Conservation (phyloP, 2,888 invertebrate species). For the Stenoptilia bipunctidactyla region DNA sequence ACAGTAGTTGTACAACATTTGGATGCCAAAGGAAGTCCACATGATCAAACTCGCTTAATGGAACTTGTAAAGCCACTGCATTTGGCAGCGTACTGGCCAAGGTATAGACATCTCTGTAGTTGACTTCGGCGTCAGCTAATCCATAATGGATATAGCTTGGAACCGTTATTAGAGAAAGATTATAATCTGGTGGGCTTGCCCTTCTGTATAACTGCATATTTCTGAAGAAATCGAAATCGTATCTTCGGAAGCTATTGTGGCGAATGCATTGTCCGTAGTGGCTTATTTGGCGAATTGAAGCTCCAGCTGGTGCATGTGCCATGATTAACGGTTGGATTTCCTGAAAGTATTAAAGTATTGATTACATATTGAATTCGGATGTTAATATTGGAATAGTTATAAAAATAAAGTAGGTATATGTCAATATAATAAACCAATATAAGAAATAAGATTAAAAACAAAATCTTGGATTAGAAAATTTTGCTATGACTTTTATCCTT, state of each 20-base stretch:
- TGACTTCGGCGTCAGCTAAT: conserved; percentile 19
- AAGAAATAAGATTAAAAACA: too few relatives aligned
- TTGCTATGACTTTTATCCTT: too few relatives aligned
- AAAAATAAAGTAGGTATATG: too few relatives aligned
- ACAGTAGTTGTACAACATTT: conserved; percentile 16
- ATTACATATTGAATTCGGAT: too few relatives aligned
- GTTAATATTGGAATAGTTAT: too few relatives aligned
- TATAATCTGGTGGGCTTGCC: conserved; percentile 26
- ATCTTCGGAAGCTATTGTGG: conserved; percentile 28
- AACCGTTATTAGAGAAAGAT: conserved; percentile 23
- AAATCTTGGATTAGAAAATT: too few relatives aligned
- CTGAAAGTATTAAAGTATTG: neutral
- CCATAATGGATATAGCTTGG: conserved; percentile 32
- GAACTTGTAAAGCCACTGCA: conserved; percentile 14
- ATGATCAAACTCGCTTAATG: conserved; percentile 27
- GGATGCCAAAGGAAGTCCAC: conserved; percentile 34
- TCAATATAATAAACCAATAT: too few relatives aligned
- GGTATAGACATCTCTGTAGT: conserved; percentile 23
- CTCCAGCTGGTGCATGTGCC: conserved; percentile 35
- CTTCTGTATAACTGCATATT: conserved; percentile 29
- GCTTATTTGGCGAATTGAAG: conserved; percentile 31
- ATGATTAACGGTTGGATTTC: conserved; percentile 6
- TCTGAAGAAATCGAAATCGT: conserved; percentile 20
- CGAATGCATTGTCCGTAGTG: conserved; percentile 36
- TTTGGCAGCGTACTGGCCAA: conserved; percentile 23